A percentile compares a stretch with the other conserved stretches of the same genome.
These are phyloP conservation scores for Andricus grossulariae DNA, from an alignment of 1,140 invertebrate genomes.

Conservation along the genomic window DNA sequence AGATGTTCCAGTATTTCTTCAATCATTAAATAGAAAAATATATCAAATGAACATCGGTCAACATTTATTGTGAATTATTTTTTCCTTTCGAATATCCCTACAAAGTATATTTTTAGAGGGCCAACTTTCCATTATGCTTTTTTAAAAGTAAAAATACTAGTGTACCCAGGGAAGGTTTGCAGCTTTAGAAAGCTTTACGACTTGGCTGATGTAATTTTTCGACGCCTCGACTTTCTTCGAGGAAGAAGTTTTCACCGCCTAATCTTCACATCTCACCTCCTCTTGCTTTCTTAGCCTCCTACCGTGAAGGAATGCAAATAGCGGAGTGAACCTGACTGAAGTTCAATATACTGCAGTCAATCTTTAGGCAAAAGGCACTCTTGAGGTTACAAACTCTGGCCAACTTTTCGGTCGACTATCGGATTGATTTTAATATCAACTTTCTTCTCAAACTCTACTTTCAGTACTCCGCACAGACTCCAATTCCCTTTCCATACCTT, in stretches of 20 bases:
- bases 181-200: slow-evolving; percentile 17
- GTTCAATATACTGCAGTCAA: slow-evolving; percentile 49
- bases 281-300: slow-evolving; percentile 50
- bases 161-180: not conserved
- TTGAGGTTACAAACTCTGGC: slow-evolving; percentile 67
- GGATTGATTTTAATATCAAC: slow-evolving; percentile 73
- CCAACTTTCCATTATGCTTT: not conserved
- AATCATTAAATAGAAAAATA: not conserved
- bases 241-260: not conserved
- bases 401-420: slow-evolving; percentile 53
- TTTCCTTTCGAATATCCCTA: too few species aligned
- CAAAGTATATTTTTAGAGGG: not conserved
- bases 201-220: slow-evolving; percentile 15
- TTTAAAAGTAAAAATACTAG: slow-evolving; percentile 7
- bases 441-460: slow-evolving; percentile 63
- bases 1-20: not conserved
- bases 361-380: slow-evolving; percentile 48
- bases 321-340: slow-evolving; percentile 67
- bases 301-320: slow-evolving; percentile 61
- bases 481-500: slow-evolving; percentile 2
- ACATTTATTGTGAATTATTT: not conserved
- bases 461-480: slow-evolving; percentile 18
- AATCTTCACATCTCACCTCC: slow-evolving; percentile 3
- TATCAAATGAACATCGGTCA: not conserved
- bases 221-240: slow-evolving; percentile 5